A percentile compares a stretch with the other conserved stretches of the same genome.
phyloP scores from a whole-genome alignment of 2,888 invertebrate genomes.

The Drosophila neonasuta region DNA sequence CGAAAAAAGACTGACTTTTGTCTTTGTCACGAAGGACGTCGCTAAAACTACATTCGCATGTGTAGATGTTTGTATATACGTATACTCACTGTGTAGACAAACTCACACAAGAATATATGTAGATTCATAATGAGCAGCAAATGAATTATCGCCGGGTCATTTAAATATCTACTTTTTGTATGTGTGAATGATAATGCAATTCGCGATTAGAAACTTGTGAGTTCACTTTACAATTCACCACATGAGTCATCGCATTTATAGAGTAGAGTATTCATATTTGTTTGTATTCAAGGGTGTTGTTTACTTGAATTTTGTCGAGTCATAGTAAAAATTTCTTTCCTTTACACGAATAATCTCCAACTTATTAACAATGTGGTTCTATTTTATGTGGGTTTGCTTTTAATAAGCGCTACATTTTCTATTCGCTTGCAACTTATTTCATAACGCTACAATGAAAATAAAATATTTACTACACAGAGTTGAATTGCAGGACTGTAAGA shows the following conservation, averaged over 20 bases:
- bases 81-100: conserved; percentile 5
- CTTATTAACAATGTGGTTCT: conserved; percentile 33
- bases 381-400: not conserved
- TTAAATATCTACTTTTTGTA: conserved; percentile 6
- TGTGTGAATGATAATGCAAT: conserved; percentile 17
- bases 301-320: conserved; percentile 14
- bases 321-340: conserved; percentile 24
- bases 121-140: not conserved
- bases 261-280: not conserved
- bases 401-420: conserved; percentile 5
- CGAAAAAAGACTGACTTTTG: conserved; percentile 18
- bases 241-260: conserved; percentile 33
- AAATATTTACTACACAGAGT: too few relatives aligned
- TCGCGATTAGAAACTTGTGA: conserved; percentile 32
- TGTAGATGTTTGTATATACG: not conserved
- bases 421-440: conserved; percentile 15
- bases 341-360: conserved; percentile 31
- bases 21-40: conserved; percentile 36
- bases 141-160: conserved; percentile 8
- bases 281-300: not conserved
- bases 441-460: too few relatives aligned
- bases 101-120: conserved; percentile 6
- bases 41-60: conserved; percentile 1
- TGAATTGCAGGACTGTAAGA: too few relatives aligned
- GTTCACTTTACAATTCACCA: conserved; percentile 1